Conservation (phyloP, 2,888 invertebrate genomes). For the Xestobium rufovillosum region DNA sequence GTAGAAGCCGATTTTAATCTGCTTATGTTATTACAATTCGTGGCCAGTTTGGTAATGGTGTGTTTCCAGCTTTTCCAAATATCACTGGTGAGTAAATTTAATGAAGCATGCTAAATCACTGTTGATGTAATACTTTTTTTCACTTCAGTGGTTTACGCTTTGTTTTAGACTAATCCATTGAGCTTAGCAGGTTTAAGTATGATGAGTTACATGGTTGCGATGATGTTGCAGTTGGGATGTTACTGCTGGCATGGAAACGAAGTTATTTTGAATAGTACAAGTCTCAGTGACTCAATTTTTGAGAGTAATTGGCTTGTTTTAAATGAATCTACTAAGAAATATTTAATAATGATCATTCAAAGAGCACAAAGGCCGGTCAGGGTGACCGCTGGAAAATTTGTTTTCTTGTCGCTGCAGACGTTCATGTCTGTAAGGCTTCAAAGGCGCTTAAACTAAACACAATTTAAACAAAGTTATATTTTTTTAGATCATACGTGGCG, state of each 20-base stretch:
- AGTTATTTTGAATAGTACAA: conserved; percentile 28
- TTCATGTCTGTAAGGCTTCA: conserved; percentile 16
- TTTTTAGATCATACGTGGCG: no score
- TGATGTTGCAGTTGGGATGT: conserved; percentile 43
- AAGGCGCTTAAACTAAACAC: no score
- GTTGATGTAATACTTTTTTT: background rate
- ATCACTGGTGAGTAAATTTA: conserved; percentile 14
- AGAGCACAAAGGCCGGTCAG: conserved; percentile 13
- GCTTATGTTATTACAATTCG: conserved; percentile 19
- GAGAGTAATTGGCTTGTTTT: conserved; percentile 11
- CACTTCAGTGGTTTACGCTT: background rate
- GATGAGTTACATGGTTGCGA: conserved; percentile 36
- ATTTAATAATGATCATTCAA: conserved; percentile 15
- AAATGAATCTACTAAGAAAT: conserved; percentile 7
- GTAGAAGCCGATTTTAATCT: conserved; percentile 17
- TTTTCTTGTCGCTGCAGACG: conserved; percentile 11
- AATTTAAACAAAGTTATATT: no score
- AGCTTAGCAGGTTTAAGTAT: conserved; percentile 34
- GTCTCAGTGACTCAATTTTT: conserved; percentile 10
- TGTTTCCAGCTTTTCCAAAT: conserved; percentile 21
- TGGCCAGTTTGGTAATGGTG: conserved; percentile 18
- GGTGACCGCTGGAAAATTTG: conserved; percentile 18
- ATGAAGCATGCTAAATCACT: background rate
- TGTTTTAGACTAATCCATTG: conserved; percentile 2
- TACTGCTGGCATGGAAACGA: conserved; percentile 45